Conservation (phyloP, 2,113 vertebrate species). For the Probosciger aterrimus region DNA sequence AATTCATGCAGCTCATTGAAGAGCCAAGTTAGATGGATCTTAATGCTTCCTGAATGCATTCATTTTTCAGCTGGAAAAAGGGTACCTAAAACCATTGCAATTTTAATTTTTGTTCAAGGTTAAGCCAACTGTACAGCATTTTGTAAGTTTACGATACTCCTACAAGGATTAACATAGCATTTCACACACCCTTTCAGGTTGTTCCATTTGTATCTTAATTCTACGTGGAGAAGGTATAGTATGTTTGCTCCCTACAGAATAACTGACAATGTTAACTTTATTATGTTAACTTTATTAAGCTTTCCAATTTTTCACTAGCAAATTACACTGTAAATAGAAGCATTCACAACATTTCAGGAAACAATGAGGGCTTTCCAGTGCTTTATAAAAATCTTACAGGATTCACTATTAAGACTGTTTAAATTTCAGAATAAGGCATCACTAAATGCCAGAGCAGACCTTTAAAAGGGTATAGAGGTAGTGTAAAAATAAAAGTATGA, state of each 20-base stretch:
- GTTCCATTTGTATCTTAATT: background rate
- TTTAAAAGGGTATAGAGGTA: background rate
- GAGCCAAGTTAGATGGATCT: background rate
- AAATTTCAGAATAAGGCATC: background rate
- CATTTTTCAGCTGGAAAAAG: background rate
- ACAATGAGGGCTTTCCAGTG: background rate
- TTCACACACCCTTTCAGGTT: background rate
- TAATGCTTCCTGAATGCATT: background rate
- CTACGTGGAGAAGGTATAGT: background rate
- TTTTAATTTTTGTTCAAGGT: background rate
- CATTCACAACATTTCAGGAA: background rate
- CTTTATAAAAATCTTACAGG: background rate
- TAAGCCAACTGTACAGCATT: background rate
- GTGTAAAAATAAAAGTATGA: background rate
- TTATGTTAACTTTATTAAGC: background rate
- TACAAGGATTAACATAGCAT: background rate
- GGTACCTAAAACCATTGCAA: background rate
- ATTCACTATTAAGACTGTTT: background rate
- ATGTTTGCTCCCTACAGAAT: background rate
- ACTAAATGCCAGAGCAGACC: background rate
- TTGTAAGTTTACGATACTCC: background rate
- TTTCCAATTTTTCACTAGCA: background rate
- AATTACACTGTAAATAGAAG: background rate
- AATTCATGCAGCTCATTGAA: background rate
- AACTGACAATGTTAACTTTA: background rate